phyloP scores from a whole-genome alignment of 1,140 invertebrate genomes.

The Cydia fagiglandana region DNA sequence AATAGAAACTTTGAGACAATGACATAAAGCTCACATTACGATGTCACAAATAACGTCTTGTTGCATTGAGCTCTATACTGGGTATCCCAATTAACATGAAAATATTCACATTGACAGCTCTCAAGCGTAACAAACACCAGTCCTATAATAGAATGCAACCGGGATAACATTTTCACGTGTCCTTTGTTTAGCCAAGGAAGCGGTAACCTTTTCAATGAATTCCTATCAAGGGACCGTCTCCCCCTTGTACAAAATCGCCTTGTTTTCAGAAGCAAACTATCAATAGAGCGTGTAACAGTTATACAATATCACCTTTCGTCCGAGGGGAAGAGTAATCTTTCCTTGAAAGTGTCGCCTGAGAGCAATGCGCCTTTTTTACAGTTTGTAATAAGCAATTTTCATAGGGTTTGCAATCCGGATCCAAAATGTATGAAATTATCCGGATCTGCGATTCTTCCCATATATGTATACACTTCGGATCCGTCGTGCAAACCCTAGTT shows the following conservation, averaged over 20 bases:
- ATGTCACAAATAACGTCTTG: not conserved
- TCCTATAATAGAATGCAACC: constrained; percentile 19
- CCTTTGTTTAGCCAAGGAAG: constrained; percentile 37
- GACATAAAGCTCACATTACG: not conserved
- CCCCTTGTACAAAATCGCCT: not conserved
- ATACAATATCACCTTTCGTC: too few species aligned
- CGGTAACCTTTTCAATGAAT: constrained; percentile 39
- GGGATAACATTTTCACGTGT: constrained; percentile 2
- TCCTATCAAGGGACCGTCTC: constrained; percentile 25
- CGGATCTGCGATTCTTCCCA: too few species aligned
- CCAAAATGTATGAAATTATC: too few species aligned
- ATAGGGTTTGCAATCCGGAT: too few species aligned
- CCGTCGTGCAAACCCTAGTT: too few species aligned
- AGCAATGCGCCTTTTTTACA: too few species aligned
- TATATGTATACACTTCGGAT: too few species aligned
- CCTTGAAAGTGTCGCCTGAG: too few species aligned
- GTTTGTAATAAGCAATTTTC: too few species aligned
- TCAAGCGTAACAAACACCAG: not conserved
- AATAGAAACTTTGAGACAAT: not conserved
- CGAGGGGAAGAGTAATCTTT: too few species aligned
- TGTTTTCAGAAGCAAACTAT: constrained; percentile 26
- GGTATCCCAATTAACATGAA: not conserved
- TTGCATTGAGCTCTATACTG: not conserved
- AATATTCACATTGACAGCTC: not conserved
- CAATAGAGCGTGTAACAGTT: not conserved